Evolutionary conservation across 2,888 invertebrate species (phyloP).

Genomic region (Clepsis dumicolana): DNA sequence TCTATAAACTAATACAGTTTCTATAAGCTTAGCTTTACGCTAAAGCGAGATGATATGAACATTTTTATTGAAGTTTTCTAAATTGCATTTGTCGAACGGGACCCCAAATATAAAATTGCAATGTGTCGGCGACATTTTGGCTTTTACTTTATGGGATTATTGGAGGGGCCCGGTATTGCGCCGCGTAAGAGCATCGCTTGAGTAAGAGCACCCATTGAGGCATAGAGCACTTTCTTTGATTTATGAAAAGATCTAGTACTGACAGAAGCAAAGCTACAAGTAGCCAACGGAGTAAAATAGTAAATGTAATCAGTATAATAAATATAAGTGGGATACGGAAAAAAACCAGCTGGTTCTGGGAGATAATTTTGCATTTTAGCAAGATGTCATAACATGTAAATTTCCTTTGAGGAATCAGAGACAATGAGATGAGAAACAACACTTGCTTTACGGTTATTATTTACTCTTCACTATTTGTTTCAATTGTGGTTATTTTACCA

Average conservation of each 20-base stretch:
- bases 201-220: slow-evolving; percentile 16
- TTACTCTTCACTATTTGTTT: not conserved
- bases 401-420: not conserved
- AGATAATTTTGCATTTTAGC: too few species aligned
- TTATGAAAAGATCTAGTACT: slow-evolving; percentile 22
- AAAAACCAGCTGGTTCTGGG: too few species aligned
- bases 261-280: slow-evolving; percentile 18
- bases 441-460: not conserved
- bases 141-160: slow-evolving; percentile 70
- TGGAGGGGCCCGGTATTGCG: slow-evolving; percentile 55
- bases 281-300: slow-evolving; percentile 11
- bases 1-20: too few species aligned
- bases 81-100: not conserved
- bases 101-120: slow-evolving; percentile 83
- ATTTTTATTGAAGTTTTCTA: not conserved
- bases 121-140: slow-evolving; percentile 71
- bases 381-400: not conserved
- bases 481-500: not conserved
- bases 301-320: too few species aligned
- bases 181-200: slow-evolving; percentile 46
- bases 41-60: too few species aligned
- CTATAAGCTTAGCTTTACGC: too few species aligned
- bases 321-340: too few species aligned
- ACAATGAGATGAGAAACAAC: not conserved
- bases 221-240: slow-evolving; percentile 36